Conservation (phyloP, 2,888 invertebrate genomes). For the Drosophila mercatorum region DNA sequence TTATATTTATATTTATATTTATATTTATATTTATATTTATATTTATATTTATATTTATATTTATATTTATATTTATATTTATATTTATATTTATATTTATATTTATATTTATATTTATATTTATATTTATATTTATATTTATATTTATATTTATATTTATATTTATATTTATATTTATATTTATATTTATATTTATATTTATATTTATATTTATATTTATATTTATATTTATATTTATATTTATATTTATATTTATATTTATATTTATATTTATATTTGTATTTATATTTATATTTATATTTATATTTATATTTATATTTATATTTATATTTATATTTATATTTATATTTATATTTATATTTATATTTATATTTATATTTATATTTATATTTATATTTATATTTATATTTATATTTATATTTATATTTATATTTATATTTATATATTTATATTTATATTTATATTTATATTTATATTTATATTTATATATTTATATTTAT, state of each 20-base stretch:
- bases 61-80: slow-evolving; percentile 1
- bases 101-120: slow-evolving; percentile 1
- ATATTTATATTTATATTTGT: not conserved
- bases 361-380: too few relatives aligned
- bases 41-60: not conserved
- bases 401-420: too few relatives aligned
- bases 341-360: not conserved
- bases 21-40: slow-evolving; percentile 1
- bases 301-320: too few relatives aligned
- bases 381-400: too few relatives aligned
- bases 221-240: slow-evolving; percentile 1
- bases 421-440: too few relatives aligned
- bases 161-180: slow-evolving; percentile 1
- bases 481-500: not conserved
- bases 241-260: not conserved
- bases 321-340: not conserved
- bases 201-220: slow-evolving; percentile 1
- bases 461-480: not conserved
- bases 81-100: slow-evolving; percentile 1
- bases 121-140: slow-evolving; percentile 1
- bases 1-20: not conserved
- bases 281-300: too few relatives aligned
- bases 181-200: slow-evolving; percentile 1
- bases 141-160: slow-evolving; percentile 2
- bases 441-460: too few relatives aligned